Evolutionary conservation across 2,888 invertebrate genomes (phyloP), one percentile per base, ranked within the genome.

Genomic region (Monopis laevigella): DNA sequence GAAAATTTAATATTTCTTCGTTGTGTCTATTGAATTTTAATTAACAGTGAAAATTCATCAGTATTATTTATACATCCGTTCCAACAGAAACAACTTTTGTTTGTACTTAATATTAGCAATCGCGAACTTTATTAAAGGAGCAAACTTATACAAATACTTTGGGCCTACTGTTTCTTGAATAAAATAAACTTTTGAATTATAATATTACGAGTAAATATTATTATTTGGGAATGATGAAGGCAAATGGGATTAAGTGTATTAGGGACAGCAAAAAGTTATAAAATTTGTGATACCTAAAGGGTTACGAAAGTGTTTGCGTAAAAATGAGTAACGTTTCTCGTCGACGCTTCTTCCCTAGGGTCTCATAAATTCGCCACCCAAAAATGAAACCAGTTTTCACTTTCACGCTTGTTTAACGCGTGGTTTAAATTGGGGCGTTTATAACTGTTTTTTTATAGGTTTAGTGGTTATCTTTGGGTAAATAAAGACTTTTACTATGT

Each of bases 341-440:
- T 52, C 54, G 49, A 49, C 49, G 42, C 51, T 45, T 51, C 55
- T n/a, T n/a, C 60, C 54, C 51, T 3, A 34, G 55, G 48, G 59
- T 43, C 47, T 46, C 51, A 52, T 66, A 62, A 61, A 62, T 59
- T 56, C 50, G 44, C 49, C 45, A 50, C 41, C 53, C 54, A 56
- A 62, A 62, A 60, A 60, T 59, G 56, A 60, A 60, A 58, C 56
- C 55, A 49, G 58, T 54, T 58, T 61, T 61, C 56, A 57, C 58
- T 58, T 34, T 54, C 50, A 49, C 54, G 52, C 42, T 34, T 34
- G 16, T 16, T 17, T 34, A 4, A 17, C 17, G 34, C 18, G 18
- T 34, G 34, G 34, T 14, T 29, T 29, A 11, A 27, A 27, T n/a
- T n/a, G n/a, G n/a, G n/a, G n/a, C n/a, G n/a, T n/a, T n/a, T n/a